phyloP scores from a whole-genome alignment of 2,113 vertebrate species.

The Ceyx cyanopectus region DNA sequence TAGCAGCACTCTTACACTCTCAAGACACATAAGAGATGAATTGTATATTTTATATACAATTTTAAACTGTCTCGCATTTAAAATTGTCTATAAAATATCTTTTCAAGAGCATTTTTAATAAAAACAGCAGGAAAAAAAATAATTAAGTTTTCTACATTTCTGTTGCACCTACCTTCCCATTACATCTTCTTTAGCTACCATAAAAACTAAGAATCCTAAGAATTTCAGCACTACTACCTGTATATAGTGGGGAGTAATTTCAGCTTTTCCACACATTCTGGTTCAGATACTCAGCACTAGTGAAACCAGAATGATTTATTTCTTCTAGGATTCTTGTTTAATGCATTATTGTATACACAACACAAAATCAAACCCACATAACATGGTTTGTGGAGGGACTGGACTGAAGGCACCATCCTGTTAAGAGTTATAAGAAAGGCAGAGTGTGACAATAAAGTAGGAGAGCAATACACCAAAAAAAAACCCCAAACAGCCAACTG shows the following conservation, averaged over 20 bases:
- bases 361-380: not conserved
- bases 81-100: not conserved
- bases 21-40: not conserved
- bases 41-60: too few species aligned
- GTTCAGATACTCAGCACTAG: not conserved
- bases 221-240: not conserved
- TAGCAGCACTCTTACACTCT: not conserved
- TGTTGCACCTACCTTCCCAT: not conserved
- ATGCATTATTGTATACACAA: not conserved
- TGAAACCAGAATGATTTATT: not conserved
- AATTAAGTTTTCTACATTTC: not conserved
- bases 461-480: not conserved
- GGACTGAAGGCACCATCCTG: not conserved
- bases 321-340: not conserved
- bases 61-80: not conserved
- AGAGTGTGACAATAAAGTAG: not conserved
- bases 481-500: not conserved
- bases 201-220: not conserved
- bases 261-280: not conserved
- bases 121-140: not conserved
- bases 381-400: not conserved
- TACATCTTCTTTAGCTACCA: not conserved
- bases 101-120: not conserved
- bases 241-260: not conserved
- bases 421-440: not conserved